Conservation (phyloP, 37 sponge, comb jelly and placozoan genomes). For the Trichoplax adhaerens region DNA sequence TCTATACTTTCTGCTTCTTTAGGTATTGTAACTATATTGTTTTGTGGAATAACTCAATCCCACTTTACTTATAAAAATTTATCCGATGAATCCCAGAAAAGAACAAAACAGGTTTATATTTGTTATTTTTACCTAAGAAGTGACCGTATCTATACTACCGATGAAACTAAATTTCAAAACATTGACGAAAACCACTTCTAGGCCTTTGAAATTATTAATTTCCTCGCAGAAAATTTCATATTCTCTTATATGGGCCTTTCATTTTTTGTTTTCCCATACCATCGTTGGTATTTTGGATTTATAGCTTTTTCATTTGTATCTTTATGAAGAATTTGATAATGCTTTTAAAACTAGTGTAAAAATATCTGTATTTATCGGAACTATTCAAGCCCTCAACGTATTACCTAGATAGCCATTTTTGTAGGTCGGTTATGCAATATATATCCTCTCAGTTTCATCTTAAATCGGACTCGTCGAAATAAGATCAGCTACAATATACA, state of each 20-base stretch:
- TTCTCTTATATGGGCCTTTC: conserved; percentile 92
- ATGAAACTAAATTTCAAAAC: no score
- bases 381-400: no score
- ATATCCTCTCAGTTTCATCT: conserved; percentile 58
- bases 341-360: no score
- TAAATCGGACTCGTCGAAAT: conserved; percentile 46
- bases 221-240: conserved; percentile 90
- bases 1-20: neutral
- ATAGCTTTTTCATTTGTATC: conserved; percentile 67
- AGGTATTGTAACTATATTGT: conserved; percentile 94
- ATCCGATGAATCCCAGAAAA: conserved; percentile 46
- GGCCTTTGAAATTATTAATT: conserved; percentile 81
- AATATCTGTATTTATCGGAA: no score
- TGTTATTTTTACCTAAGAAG: no score
- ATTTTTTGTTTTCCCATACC: conserved; percentile 63
- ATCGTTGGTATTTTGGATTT: conserved; percentile 84
- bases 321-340: no score
- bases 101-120: conserved; percentile 51
- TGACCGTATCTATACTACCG: no score
- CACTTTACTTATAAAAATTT: conserved; percentile 90
- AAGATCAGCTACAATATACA: conserved; percentile 83
- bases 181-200: neutral
- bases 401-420: conserved; percentile 51
- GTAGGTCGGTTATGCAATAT: conserved; percentile 71
- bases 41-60: conserved; percentile 90